Evolutionary conservation across 2,888 invertebrate genomes (phyloP).

Genomic region (Drosophila ustulata): DNA sequence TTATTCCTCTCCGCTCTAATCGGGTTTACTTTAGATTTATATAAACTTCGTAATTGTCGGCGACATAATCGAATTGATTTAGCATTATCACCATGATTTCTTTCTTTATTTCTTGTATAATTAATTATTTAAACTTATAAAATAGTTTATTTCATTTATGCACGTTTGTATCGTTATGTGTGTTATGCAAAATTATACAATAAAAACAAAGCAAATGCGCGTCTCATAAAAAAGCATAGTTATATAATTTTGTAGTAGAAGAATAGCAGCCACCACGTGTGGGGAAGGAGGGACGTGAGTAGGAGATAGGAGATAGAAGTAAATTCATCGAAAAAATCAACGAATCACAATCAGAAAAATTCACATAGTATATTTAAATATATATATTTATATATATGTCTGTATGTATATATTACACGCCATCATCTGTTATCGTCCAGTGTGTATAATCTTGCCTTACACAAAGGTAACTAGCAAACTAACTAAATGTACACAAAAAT

Average conservation of each 20-base stretch:
- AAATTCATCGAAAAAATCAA: conserved; percentile 39
- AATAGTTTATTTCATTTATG: conserved; percentile 47
- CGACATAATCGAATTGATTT: conserved; percentile 59
- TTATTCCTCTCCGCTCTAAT: conserved; percentile 41
- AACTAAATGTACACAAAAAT: conserved; percentile 73
- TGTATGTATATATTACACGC: conserved; percentile 52
- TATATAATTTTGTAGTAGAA: conserved; percentile 17
- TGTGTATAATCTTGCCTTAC: conserved; percentile 40
- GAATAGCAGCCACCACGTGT: conserved; percentile 41
- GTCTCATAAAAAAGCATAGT: conserved; percentile 26
- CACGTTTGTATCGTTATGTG: conserved; percentile 30
- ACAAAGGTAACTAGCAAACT: conserved; percentile 67
- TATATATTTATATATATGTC: conserved; percentile 18
- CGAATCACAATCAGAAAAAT: conserved; percentile 61
- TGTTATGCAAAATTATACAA: conserved; percentile 40
- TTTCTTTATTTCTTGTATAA: conserved; percentile 45
- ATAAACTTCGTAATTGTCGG: conserved; percentile 68
- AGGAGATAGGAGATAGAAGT: background rate
- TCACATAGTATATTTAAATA: conserved; percentile 45
- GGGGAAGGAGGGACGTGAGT: background rate
- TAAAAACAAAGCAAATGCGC: conserved; percentile 48
- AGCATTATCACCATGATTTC: conserved; percentile 55
- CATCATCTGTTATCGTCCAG: conserved; percentile 37
- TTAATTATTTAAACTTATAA: conserved; percentile 61
- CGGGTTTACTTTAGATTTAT: conserved; percentile 54